phyloP scores from a whole-genome alignment of 2,888 invertebrate species.

The Gastrophysa polygoni region DNA sequence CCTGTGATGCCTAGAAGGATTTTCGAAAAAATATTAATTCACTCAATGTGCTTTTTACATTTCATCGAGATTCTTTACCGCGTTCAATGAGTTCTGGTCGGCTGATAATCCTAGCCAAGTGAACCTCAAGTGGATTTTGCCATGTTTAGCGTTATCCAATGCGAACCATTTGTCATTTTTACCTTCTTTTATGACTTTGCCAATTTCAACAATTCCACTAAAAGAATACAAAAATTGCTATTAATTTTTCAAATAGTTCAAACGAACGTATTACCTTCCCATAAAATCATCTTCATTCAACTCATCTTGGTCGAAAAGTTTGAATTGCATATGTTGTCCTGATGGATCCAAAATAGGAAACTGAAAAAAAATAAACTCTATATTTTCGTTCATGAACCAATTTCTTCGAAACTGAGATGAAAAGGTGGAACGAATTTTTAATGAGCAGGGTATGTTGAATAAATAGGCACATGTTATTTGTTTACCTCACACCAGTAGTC shows the following conservation, averaged over 20 bases:
- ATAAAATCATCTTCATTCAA: slow-evolving; percentile 48
- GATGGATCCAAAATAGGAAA: slow-evolving; percentile 50
- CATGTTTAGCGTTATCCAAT: slow-evolving; percentile 90
- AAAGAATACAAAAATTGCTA: slow-evolving; percentile 31
- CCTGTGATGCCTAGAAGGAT: slow-evolving; percentile 68
- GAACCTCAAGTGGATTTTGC: slow-evolving; percentile 85
- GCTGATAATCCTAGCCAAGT: slow-evolving; percentile 84
- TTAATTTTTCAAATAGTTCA: slow-evolving; percentile 10
- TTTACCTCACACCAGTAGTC: slow-evolving; percentile 95
- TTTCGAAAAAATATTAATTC: slow-evolving; percentile 9
- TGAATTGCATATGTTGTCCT: slow-evolving; percentile 48
- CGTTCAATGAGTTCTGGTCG: slow-evolving; percentile 70
- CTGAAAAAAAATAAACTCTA: slow-evolving; percentile 42
- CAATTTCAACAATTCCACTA: slow-evolving; percentile 69
- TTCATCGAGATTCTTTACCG: slow-evolving; percentile 60
- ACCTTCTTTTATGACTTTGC: slow-evolving; percentile 42
- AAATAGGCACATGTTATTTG: background rate
- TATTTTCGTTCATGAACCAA: no score
- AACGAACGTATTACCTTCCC: slow-evolving; percentile 41
- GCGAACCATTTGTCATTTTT: slow-evolving; percentile 63
- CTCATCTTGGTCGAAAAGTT: slow-evolving; percentile 48
- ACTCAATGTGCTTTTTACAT: slow-evolving; percentile 12
- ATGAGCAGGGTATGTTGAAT: background rate
- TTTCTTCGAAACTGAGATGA: no score
- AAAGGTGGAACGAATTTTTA: no score